Evolutionary conservation across 2,888 invertebrate species (phyloP), one percentile per base, ranked within the genome.

Genomic region (Halictus quadricinctus): DNA sequence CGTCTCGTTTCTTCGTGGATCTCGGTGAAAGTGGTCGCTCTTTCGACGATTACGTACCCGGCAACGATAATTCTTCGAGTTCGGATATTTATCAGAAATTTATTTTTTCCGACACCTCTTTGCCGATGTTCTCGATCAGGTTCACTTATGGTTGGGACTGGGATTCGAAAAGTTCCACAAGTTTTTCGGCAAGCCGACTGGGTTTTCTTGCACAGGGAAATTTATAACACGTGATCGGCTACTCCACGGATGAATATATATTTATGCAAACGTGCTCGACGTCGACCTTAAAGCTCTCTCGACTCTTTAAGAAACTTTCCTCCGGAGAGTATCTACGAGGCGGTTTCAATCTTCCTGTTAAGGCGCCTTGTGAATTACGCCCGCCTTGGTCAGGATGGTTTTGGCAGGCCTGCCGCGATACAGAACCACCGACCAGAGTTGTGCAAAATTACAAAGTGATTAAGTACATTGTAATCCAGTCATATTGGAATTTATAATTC

Each of bases 1-100:
- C 75, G 64, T 74, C 48, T 29, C 18, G 54, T 54, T 60, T 36
- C 12, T 13, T n/a, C 18, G 79, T 81, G 80, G 83, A 74, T 80
- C 66, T 73, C 29, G 46, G 86, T 88, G 86, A 88, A 89, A 88
- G 86, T 75, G 64, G 46, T 18, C 46, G 25, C 43, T 66, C 76
- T 70, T 60, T 66, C 60, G 18, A 54, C 78, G 78, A 82, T 80
- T 74, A 69, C 58, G 77, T 60, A 29, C 21, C n/a, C 18, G n/a
- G 66, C 15, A 48, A 54, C 85, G 41, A 76, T 78, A 1, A 58
- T n/a, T 58, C n/a, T 58, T 15, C 29, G 64, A 15, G 29, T 29
- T 64, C 29, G 64, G 64, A 29, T 58, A 58, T n/a, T n/a, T 58
- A 12, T 58, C 58, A n/a, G 58, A 58, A 58, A n/a, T n/a, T 5